Conservation (phyloP, 2,888 invertebrate genomes). For the Leptothorax acervorum region DNA sequence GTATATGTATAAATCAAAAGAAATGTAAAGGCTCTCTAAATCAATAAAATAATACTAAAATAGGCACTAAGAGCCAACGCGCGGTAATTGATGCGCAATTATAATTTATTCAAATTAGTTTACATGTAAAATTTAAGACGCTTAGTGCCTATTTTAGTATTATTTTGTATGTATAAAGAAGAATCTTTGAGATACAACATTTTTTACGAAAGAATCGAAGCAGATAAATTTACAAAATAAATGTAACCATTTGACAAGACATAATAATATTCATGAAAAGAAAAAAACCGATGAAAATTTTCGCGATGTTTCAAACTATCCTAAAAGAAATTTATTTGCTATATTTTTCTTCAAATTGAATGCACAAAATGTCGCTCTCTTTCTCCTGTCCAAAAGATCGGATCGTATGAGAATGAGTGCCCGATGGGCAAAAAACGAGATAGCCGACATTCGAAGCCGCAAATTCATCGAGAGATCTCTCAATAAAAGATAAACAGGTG, state of each 20-base stretch:
- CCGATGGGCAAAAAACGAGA: conserved; percentile 55
- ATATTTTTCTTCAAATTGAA: neutral
- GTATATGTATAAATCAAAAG: neutral
- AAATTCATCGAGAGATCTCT: conserved; percentile 63
- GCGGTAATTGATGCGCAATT: too few relatives aligned
- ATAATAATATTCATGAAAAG: neutral
- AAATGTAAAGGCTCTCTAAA: too few relatives aligned
- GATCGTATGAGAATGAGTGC: neutral
- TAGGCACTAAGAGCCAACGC: too few relatives aligned
- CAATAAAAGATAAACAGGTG: conserved; percentile 63
- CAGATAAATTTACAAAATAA: neutral
- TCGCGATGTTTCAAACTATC: neutral
- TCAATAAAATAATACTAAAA: too few relatives aligned
- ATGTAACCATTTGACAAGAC: neutral
- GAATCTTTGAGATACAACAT: neutral
- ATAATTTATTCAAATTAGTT: too few relatives aligned
- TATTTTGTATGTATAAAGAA: neutral
- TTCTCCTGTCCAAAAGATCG: conserved; percentile 21
- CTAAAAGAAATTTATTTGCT: neutral
- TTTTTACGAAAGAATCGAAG: neutral
- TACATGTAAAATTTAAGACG: too few relatives aligned
- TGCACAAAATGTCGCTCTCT: neutral
- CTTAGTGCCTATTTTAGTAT: too few relatives aligned
- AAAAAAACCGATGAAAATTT: neutral
- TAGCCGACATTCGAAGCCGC: conserved; percentile 47